Evolutionary conservation across 2,888 invertebrate genomes (phyloP).

Genomic region (Drosophila multiciliata): DNA sequence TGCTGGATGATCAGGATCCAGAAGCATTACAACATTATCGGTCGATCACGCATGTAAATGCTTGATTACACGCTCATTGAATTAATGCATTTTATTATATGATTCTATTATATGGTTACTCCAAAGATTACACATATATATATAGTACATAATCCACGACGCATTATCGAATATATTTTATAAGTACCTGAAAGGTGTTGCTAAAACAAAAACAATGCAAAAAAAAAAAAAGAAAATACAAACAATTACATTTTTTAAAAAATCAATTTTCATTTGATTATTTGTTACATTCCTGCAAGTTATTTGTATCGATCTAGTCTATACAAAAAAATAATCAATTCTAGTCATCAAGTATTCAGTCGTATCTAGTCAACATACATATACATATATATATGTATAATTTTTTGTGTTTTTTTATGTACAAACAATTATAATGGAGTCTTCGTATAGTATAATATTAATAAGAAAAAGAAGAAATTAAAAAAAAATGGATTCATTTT

Average conservation of each 20-base stretch:
- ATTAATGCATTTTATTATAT: conserved; percentile 38
- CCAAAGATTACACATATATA: conserved; percentile 16
- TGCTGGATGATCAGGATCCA: conserved; percentile 14
- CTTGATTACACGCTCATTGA: conserved; percentile 36
- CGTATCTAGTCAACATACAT: not conserved
- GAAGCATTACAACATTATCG: not conserved
- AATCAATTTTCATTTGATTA: conserved; percentile 31
- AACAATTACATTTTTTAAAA: conserved; percentile 19
- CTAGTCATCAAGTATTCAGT: conserved; percentile 36
- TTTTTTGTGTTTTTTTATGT: conserved; percentile 18
- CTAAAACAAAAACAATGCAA: conserved; percentile 27
- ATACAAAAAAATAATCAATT: conserved; percentile 30
- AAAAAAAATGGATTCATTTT: conserved; percentile 10
- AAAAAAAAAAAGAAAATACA: conserved; percentile 1
- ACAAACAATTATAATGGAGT: conserved; percentile 32
- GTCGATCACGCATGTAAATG: conserved; percentile 43
- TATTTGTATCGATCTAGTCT: conserved; percentile 33
- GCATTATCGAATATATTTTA: conserved; percentile 56
- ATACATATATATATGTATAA: conserved; percentile 4
- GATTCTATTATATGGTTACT: conserved; percentile 14
- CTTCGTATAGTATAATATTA: conserved; percentile 55
- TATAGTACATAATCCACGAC: conserved; percentile 29
- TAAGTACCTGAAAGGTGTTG: conserved; percentile 68
- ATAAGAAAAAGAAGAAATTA: not conserved
- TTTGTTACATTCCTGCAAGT: conserved; percentile 31